Base-by-base conservation (phyloP, 2,113 vertebrate species). In the Scolopax mira region DNA sequence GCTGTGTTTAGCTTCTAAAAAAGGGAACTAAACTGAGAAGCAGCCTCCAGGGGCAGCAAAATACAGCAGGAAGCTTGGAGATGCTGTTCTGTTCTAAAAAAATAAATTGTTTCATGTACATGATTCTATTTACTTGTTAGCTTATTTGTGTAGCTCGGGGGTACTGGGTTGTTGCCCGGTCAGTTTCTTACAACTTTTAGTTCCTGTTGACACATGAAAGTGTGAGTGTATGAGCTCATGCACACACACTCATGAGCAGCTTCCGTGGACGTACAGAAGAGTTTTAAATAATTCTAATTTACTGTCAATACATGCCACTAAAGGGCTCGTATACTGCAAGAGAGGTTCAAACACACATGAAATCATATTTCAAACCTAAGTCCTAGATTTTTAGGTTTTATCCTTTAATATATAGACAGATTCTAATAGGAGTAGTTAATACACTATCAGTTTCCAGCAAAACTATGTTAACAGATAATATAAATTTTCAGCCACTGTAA, bases 1-100 rank as follows among this genome's bases (percentile, higher is more conserved):
- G 96, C 96, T 96, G 96, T 66, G 96, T 78, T 96, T 55, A 78
- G 88, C 81, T 95, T 93, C 96, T 96, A 95, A 93, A 96, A 96
- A 95, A 96, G 77, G 95, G 77, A 96, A 94, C 73, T 94, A 49
- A 94, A 94, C 54, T 0, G 19, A 96, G 91, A 39, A 92, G 93
- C 75, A 94, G 91, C 91, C 94, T 96, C 95, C 94, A 95, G 90
- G 72, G 93, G 94, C 90, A 94, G 96, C 90, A 97, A 86, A 96
- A 94, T 97, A 81, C 95, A 90, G 96, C 85, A 96, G 96, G 92
- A 97, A 96, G 73, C 88, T 57, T 72, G 75, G 86, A 84, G 88
- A 94, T 88, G 90, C 86, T 0, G 51, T 93, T 96, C 92, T 58
- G 57, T 74, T 87, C 92, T 81, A 65, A 90, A 95, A 90, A 93